A percentile compares a stretch with the other conserved stretches of the same genome.
Evolutionary conservation across 2,888 invertebrate genomes (phyloP).

Genomic region (Ethmia dodecea): DNA sequence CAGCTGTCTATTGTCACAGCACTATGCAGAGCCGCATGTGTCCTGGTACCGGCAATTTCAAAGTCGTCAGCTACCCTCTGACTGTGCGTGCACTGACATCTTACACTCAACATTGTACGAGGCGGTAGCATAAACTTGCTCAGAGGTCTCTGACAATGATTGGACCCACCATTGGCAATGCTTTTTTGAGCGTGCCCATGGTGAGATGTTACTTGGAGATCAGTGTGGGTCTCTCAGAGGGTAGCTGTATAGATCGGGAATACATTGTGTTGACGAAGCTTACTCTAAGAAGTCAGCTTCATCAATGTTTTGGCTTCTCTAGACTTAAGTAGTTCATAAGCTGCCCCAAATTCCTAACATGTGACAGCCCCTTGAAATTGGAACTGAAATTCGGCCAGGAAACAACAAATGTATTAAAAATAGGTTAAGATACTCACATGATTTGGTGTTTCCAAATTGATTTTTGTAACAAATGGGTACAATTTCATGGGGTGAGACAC

Average conservation of each 20-base stretch:
- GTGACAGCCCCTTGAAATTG: slow-evolving; percentile 52
- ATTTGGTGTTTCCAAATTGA: too few relatives aligned
- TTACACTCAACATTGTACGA: slow-evolving; percentile 33
- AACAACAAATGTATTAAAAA: too few relatives aligned
- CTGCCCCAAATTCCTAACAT: slow-evolving; percentile 53
- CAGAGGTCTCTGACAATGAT: slow-evolving; percentile 34
- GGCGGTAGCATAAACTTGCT: slow-evolving; percentile 25
- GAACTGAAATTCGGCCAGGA: slow-evolving; percentile 25
- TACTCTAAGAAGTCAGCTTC: slow-evolving; percentile 37
- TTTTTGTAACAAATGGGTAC: slow-evolving; percentile 29
- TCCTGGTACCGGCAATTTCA: slow-evolving; percentile 45
- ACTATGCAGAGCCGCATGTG: slow-evolving; percentile 35
- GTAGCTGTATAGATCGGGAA: slow-evolving; percentile 58
- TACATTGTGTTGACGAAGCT: slow-evolving; percentile 58
- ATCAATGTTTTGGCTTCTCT: slow-evolving; percentile 65
- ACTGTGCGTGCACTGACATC: slow-evolving; percentile 40
- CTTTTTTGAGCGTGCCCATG: slow-evolving; percentile 24
- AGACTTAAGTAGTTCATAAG: slow-evolving; percentile 59
- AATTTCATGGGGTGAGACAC: slow-evolving; percentile 50
- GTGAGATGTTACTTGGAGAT: slow-evolving; percentile 31
- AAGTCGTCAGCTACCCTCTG: slow-evolving; percentile 56
- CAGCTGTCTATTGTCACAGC: slow-evolving; percentile 50
- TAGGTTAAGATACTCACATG: too few relatives aligned
- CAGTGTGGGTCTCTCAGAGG: slow-evolving; percentile 45
- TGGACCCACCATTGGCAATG: slow-evolving; percentile 35